These are phyloP conservation scores for Ammodramus savannarum DNA, from an alignment of 2,113 vertebrate species.

Conservation along the genomic window DNA sequence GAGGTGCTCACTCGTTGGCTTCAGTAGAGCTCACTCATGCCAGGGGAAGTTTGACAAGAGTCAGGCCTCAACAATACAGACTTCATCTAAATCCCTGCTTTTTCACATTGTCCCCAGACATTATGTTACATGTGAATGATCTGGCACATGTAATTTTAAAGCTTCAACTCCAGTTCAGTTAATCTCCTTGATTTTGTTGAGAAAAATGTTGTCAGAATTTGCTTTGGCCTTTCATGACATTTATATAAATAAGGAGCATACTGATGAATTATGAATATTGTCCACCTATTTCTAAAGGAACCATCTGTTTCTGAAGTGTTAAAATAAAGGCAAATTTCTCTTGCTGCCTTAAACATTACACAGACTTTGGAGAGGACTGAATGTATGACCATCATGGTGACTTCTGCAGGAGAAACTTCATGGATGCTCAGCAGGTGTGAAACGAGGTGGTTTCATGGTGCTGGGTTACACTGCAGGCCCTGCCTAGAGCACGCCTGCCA, in stretches of 20 bases:
- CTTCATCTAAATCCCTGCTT: constrained; percentile 14
- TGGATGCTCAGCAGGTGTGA: neutral
- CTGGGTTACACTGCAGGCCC: neutral
- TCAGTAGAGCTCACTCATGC: neutral
- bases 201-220: neutral
- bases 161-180: neutral
- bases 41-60: neutral
- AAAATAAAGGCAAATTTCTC: constrained; percentile 45
- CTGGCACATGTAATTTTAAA: constrained; percentile 15
- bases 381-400: constrained; percentile 1
- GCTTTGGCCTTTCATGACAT: neutral
- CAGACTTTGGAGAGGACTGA: neutral
- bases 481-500: neutral
- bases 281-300: constrained; percentile 7
- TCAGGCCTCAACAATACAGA: constrained; percentile 8
- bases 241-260: neutral
- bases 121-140: constrained; percentile 14
- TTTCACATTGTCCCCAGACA: constrained; percentile 6
- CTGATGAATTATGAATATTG: neutral
- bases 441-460: neutral
- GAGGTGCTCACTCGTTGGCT: neutral
- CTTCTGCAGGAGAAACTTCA: neutral
- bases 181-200: neutral
- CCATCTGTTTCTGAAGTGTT: neutral
- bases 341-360: constrained; percentile 39